A percentile compares a stretch with the other conserved stretches of the same genome.
phyloP scores from a whole-genome alignment of 1,140 invertebrate species.

The Aphelenchoides avenae region DNA sequence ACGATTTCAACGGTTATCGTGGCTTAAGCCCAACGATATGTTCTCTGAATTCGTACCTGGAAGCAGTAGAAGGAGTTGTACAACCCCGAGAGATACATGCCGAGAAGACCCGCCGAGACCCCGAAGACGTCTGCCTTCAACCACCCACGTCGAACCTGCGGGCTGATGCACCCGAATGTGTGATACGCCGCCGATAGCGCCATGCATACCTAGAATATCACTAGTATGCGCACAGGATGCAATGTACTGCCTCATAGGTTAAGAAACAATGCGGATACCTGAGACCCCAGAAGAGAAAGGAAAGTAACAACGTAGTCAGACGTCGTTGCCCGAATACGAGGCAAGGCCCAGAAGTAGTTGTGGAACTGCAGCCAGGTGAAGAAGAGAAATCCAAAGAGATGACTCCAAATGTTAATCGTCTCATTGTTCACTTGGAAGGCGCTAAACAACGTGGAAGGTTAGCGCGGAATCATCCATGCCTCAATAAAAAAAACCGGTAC shows the following conservation, averaged over 20 bases:
- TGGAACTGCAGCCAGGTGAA: slow-evolving; percentile 78
- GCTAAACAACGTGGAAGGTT: slow-evolving; percentile 62
- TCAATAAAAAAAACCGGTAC: background rate
- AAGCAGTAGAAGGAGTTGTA: slow-evolving; percentile 96
- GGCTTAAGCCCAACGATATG: background rate
- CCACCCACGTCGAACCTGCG: slow-evolving; percentile 78
- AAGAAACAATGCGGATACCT: slow-evolving; percentile 51
- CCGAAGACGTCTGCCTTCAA: slow-evolving; percentile 85
- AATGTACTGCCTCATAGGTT: background rate
- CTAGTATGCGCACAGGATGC: background rate
- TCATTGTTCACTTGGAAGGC: slow-evolving; percentile 95
- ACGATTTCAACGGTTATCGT: slow-evolving; percentile 14
- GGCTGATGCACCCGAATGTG: slow-evolving; percentile 84
- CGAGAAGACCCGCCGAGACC: slow-evolving; percentile 81
- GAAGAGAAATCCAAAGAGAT: slow-evolving; percentile 82
- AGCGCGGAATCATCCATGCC: slow-evolving; percentile 5
- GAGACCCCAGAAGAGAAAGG: slow-evolving; percentile 72
- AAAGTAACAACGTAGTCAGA: slow-evolving; percentile 75
- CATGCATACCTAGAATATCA: slow-evolving; percentile 82
- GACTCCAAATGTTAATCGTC: slow-evolving; percentile 94
- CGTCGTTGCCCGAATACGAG: slow-evolving; percentile 49
- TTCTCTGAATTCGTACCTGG: slow-evolving; percentile 69
- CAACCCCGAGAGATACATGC: slow-evolving; percentile 88
- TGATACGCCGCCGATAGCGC: slow-evolving; percentile 84
- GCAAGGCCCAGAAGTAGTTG: slow-evolving; percentile 68